Percentiles rank a stretch among this genome's conserved stretches.
Evolutionary conservation across 2,113 vertebrate genomes (phyloP).

Genomic region (Gasterosteus nipponicus): DNA sequence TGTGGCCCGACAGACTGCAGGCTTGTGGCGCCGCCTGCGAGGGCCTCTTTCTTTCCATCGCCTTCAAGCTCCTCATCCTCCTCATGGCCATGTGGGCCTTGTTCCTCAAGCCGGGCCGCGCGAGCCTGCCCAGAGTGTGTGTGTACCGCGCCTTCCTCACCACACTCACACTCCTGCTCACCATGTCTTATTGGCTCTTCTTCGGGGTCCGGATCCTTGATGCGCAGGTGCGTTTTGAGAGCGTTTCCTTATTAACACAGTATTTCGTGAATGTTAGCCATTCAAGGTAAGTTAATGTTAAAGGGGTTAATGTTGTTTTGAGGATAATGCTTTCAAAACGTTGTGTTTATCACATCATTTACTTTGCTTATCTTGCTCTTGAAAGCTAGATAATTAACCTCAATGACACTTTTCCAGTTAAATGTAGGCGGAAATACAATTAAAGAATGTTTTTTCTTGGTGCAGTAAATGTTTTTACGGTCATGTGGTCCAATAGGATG

Average conservation of each 20-base stretch:
- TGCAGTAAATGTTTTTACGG: background rate
- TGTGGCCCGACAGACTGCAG: slow-evolving; percentile 91
- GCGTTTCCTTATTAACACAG: background rate
- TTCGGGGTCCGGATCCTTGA: slow-evolving; percentile 95
- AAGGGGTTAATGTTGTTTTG: background rate
- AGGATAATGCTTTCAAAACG: background rate
- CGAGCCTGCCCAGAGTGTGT: slow-evolving; percentile 88
- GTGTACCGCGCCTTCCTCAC: slow-evolving; percentile 90
- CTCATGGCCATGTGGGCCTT: slow-evolving; percentile 93
- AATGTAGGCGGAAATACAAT: background rate
- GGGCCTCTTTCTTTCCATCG: slow-evolving; percentile 94
- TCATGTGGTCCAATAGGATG: slow-evolving; percentile 79
- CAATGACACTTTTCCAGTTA: background rate
- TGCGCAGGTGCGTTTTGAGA: slow-evolving; percentile 76
- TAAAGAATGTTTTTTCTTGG: background rate
- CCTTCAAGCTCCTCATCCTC: slow-evolving; percentile 95
- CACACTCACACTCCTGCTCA: slow-evolving; percentile 91
- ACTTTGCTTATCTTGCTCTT: background rate
- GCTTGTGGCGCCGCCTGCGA: slow-evolving; percentile 92
- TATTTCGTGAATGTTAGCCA: background rate
- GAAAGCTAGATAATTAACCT: background rate
- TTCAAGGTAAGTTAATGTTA: background rate
- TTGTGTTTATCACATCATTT: background rate
- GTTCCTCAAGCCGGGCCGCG: slow-evolving; percentile 87
- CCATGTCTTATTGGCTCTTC: slow-evolving; percentile 97